Conservation (phyloP, 1,140 invertebrate genomes). For the Pomacea maculata region DNA sequence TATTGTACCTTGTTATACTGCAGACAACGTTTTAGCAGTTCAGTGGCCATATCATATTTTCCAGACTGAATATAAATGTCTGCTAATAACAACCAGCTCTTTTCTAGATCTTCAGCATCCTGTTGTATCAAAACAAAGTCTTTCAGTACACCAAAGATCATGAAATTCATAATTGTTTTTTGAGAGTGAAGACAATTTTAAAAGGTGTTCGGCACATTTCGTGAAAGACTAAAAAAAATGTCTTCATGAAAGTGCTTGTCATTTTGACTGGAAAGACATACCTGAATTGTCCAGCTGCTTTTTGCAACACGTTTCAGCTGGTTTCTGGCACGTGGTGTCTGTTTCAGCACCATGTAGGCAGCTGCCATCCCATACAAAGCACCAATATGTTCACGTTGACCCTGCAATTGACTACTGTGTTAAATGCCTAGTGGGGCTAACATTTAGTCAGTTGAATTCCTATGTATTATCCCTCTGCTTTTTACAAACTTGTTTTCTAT, state of each 20-base stretch:
- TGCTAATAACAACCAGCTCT: constrained; percentile 90
- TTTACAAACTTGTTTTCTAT: too few relatives aligned
- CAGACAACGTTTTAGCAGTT: constrained; percentile 82
- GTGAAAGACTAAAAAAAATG: too few relatives aligned
- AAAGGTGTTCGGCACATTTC: too few relatives aligned
- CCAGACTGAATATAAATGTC: constrained; percentile 86
- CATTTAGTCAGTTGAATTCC: too few relatives aligned
- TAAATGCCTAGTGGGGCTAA: too few relatives aligned
- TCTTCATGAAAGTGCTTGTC: too few relatives aligned
- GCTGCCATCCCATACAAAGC: constrained; percentile 88
- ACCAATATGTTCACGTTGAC: constrained; percentile 76
- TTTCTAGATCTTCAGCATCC: constrained; percentile 94
- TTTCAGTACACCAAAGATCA: too few relatives aligned
- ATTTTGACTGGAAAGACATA: constrained; percentile 4
- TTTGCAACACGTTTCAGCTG: constrained; percentile 90
- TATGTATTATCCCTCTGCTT: too few relatives aligned
- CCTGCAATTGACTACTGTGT: too few relatives aligned
- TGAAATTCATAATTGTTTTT: too few relatives aligned
- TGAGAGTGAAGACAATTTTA: too few relatives aligned
- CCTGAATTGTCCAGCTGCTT: constrained; percentile 77
- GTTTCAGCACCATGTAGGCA: constrained; percentile 88
- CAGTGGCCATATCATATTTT: constrained; percentile 87
- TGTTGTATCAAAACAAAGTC: constrained; percentile 35
- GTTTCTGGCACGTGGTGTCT: constrained; percentile 86
- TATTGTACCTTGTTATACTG: constrained; percentile 81